Base-by-base conservation (phyloP, 2,113 vertebrate species). In the Dipodomys spectabilis region DNA sequence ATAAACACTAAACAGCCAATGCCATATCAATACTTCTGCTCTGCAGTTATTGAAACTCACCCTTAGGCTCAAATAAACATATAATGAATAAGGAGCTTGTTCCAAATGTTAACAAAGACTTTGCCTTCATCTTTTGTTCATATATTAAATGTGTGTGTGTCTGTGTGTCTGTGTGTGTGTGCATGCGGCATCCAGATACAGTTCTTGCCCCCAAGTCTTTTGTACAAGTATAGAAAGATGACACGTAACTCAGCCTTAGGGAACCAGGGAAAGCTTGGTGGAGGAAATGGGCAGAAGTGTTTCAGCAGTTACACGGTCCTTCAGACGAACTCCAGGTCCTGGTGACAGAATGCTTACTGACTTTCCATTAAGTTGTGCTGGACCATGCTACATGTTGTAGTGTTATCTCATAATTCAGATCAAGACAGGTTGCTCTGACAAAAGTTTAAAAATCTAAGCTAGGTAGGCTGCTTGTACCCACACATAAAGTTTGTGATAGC, bases 361-460 rank as follows among this genome's bases (percentile, higher is more conserved):
- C 23, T 86, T 85, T 18, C 72, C 65, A 81, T 12, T 64, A 64
- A 32, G 82, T 13, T 45, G 45, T n/a, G 65, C 23, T 30, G 53
- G 12, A n/a, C 57, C 22, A 82, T 49, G 82, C 57, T 74, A 67
- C 16, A 83, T n/a, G 20, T 13, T 91, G 45, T 45, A 85, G 32
- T 80, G 25, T 81, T 60, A 91, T 57, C 19, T 95, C 22, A 75
- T 35, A 25, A 93, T 87, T 93, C 78, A 90, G 23, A 86, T 65
- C 5, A 92, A n/a, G 27, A 83, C 7, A 86, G 15, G 27, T 74
- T 78, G 67, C 2, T 28, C 23, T 45, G 82, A 45, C 7, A 65
- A 78, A 64, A 72, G 60, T 68, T 90, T 94, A 93, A 93, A 91
- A 82, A 69, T 67, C n/a, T 74, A 96, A 90, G 65, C 32, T 45